These are phyloP conservation scores for Prietella phreatophila DNA, from an alignment of 2,113 vertebrate genomes.

Conservation along the genomic window DNA sequence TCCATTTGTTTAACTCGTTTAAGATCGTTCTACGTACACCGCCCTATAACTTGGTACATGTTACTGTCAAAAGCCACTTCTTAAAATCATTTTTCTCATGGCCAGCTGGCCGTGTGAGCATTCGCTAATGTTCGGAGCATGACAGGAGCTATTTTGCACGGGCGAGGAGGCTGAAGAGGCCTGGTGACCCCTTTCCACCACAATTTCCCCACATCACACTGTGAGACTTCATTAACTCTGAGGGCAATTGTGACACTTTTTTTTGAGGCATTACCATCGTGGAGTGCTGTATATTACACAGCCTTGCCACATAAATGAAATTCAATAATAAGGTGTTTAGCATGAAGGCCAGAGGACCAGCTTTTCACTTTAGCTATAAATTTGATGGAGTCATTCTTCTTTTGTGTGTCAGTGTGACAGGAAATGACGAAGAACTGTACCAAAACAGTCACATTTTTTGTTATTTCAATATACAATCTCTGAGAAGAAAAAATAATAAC, in stretches of 20 bases:
- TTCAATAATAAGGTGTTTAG: conserved; percentile 50
- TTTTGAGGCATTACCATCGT: conserved; percentile 38
- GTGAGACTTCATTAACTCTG: conserved; percentile 79
- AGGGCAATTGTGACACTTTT: conserved; percentile 70
- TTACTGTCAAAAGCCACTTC: conserved; percentile 69
- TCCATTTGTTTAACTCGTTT: not conserved
- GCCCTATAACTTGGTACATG: conserved; percentile 53
- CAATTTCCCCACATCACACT: conserved; percentile 78
- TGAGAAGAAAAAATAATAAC: no score
- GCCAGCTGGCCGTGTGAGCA: conserved; percentile 56
- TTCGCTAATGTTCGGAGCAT: conserved; percentile 72
- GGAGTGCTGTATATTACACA: conserved; percentile 51
- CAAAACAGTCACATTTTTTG: not conserved
- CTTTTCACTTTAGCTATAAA: conserved; percentile 36
- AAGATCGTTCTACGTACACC: not conserved
- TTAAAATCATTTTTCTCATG: conserved; percentile 73
- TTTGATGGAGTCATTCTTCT: conserved; percentile 28
- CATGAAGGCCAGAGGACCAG: conserved; percentile 45
- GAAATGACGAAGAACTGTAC: not conserved
- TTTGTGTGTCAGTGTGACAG: not conserved
- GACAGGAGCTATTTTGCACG: conserved; percentile 73
- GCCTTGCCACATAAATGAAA: conserved; percentile 47
- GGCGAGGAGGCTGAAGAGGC: conserved; percentile 75
- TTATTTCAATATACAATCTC: not conserved
- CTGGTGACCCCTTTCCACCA: conserved; percentile 73